Evolutionary conservation across 2,888 invertebrate species (phyloP).

Genomic region (Electrophaes corylata): DNA sequence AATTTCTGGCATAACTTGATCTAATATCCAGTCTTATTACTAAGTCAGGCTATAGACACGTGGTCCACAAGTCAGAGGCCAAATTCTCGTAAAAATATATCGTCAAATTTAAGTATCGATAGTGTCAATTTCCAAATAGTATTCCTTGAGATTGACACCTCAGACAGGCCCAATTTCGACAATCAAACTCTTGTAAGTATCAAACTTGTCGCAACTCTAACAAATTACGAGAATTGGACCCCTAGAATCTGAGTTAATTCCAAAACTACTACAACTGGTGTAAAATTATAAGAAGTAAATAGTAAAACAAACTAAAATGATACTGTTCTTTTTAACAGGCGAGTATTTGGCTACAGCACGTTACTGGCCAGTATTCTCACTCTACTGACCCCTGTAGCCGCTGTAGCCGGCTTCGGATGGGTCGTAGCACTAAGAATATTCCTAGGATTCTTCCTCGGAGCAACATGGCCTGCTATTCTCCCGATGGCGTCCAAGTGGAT

Average conservation of each 20-base stretch:
- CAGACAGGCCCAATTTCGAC: too few species aligned
- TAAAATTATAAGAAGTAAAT: background rate
- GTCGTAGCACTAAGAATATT: conserved; percentile 89
- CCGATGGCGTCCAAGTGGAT: conserved; percentile 97
- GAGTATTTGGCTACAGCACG: conserved; percentile 95
- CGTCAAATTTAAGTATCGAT: too few species aligned
- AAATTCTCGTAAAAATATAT: too few species aligned
- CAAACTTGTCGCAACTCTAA: too few species aligned
- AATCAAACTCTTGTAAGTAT: too few species aligned
- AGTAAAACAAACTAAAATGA: background rate
- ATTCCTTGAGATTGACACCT: too few species aligned
- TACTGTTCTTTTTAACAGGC: conserved; percentile 58
- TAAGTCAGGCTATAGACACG: background rate
- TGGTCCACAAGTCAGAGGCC: background rate
- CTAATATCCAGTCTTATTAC: conserved; percentile 26
- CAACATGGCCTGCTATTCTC: conserved; percentile 97
- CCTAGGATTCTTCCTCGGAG: conserved; percentile 92
- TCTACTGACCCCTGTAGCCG: conserved; percentile 91
- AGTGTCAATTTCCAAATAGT: too few species aligned
- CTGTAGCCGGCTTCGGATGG: conserved; percentile 87
- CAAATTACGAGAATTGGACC: too few species aligned
- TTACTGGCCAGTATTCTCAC: conserved; percentile 92
- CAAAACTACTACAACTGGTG: background rate
- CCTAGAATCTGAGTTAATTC: background rate
- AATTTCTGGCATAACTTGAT: conserved; percentile 41